Evolutionary conservation across 2,113 vertebrate species (phyloP).

Genomic region (Rhynchomys soricoides): DNA sequence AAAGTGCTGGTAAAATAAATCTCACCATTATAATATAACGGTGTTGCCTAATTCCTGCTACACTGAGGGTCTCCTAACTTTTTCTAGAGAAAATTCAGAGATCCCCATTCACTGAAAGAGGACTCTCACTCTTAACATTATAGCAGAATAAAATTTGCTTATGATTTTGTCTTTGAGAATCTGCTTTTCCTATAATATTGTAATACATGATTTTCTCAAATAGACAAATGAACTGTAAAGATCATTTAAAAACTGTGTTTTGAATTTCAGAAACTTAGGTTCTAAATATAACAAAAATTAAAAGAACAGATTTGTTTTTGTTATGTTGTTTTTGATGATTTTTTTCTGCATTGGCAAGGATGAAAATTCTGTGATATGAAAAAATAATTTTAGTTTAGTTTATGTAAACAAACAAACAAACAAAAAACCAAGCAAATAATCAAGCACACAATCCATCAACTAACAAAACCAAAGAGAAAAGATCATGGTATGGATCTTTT

Average conservation of each 20-base stretch:
- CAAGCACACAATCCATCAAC: background rate
- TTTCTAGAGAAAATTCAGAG: background rate
- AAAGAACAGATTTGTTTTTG: background rate
- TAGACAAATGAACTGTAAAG: background rate
- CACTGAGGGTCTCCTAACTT: background rate
- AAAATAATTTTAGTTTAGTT: background rate
- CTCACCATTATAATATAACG: background rate
- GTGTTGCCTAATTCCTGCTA: background rate
- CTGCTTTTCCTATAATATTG: background rate
- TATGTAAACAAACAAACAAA: background rate
- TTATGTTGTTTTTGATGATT: background rate
- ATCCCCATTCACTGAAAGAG: background rate
- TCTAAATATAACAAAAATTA: constrained; percentile 3
- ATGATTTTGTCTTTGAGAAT: background rate
- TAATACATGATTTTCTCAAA: background rate
- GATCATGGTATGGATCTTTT: background rate
- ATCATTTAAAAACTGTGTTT: background rate
- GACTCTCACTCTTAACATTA: background rate
- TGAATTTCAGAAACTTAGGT: background rate
- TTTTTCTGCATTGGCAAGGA: background rate
- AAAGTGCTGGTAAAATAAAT: background rate
- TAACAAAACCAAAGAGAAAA: background rate
- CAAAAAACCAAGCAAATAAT: too few species aligned
- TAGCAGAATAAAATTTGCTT: background rate
- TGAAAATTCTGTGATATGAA: background rate